A percentile compares a stretch with the other conserved stretches of the same genome.
phyloP scores from a whole-genome alignment of 2,113 vertebrate species.

The Clarias batrachus region DNA sequence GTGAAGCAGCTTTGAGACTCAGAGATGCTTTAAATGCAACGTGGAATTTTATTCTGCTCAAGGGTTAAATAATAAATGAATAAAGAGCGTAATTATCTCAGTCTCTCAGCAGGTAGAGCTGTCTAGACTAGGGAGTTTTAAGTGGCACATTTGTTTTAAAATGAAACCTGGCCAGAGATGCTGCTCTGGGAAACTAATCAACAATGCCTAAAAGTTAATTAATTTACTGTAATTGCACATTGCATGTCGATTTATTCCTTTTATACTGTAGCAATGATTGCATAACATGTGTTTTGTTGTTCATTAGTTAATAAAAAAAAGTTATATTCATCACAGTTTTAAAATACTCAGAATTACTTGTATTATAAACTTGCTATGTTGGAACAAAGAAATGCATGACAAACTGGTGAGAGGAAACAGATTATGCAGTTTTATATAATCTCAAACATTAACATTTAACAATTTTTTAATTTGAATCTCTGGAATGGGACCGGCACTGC shows the following conservation, averaged over 20 bases:
- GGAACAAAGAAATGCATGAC: too few species aligned
- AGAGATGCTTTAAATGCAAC: not conserved
- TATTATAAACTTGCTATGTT: too few species aligned
- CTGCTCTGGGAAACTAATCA: not conserved
- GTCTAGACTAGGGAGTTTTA: not conserved
- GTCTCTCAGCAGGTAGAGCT: constrained; percentile 1
- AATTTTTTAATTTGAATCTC: too few species aligned
- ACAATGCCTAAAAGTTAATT: not conserved
- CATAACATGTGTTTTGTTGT: too few species aligned
- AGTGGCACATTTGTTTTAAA: constrained; percentile 3
- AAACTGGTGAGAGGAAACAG: too few species aligned
- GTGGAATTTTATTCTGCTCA: not conserved
- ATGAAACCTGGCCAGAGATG: not conserved
- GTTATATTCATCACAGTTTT: too few species aligned
- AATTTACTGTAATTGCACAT: not conserved
- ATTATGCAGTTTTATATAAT: too few species aligned
- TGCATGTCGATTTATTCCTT: not conserved
- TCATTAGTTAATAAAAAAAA: too few species aligned
- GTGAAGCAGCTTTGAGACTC: not conserved
- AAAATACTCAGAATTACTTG: too few species aligned
- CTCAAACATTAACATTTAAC: too few species aligned
- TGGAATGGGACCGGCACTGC: too few species aligned
- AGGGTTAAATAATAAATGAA: constrained; percentile 28
- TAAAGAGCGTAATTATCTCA: constrained; percentile 9
- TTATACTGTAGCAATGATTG: not conserved